Base-by-base conservation (phyloP, 2,113 vertebrate species). In the Pelvicachromis taeniatus region DNA sequence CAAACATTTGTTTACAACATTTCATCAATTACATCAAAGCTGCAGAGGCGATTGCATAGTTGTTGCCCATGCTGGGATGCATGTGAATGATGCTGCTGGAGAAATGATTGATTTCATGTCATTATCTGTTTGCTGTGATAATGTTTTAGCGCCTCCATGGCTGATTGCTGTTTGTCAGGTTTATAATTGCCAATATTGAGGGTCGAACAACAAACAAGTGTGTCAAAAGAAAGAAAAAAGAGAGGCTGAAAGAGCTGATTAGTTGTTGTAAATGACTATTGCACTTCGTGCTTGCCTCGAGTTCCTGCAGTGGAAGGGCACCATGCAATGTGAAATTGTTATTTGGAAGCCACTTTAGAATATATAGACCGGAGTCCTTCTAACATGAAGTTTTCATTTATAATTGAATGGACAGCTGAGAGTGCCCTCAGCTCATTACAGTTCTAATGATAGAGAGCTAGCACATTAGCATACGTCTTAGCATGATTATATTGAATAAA, bases 91-190 rank as follows among this genome's bases (percentile, higher is more conserved):
- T 61, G 23, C 33, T 12, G 11, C 48, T 59, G 59, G 1, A 38
- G 81, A 65, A 33, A 63, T 61, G 84, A 86, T 85, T 82, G 81
- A 83, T 83, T 78, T 9, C 11, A 33, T 50, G 5, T 90, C 77
- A 5, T 82, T 82, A 59, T 85, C 50, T 23, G 81, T 78, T 78
- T 75, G 89, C 78, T 85, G 82, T 80, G 81, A 87, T 82, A 59
- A 78, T 77, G 38, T 79, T 80, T 42, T 17, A 40, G 54, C 50
- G 52, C 31, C 19, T 3, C 12, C 14, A 7, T 23, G 10, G 33
- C 54, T 54, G 45, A 87, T 19, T 38, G 33, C 29, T 17, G 73
- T 82, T 63, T 55, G 80, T 82, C 77, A 88, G 63, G 54, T 83
- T 87, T 45, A 81, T 40, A 78, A 48, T 45, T 42, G 48, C 50